Percentiles rank a stretch among this genome's conserved stretches.
These are phyloP conservation scores for human DNA, from an alignment of 2,113 vertebrate species.

Conservation along the genomic window GRCh38 chr1:208529501-208530000, in stretches of 20 bases:
- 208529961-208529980: neutral
- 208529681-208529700: neutral
- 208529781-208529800: neutral
- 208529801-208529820: accelerated
- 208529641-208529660: neutral
- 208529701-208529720: accelerated
- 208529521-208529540: neutral
- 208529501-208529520: neutral
- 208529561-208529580: neutral
- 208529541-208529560: neutral
- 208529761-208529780: neutral
- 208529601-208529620: neutral
- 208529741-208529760: neutral
- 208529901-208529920: neutral
- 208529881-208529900: accelerated
- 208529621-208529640: neutral
- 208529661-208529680: neutral
- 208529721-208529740: too few relatives aligned
- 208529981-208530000: neutral
- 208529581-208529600: neutral
- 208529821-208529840: neutral
- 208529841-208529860: accelerated
- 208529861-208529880: neutral
- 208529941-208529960: neutral
- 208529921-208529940: neutral